Evolutionary conservation across 2,113 vertebrate genomes (phyloP).

Genomic region (Myiopsitta monachus): DNA sequence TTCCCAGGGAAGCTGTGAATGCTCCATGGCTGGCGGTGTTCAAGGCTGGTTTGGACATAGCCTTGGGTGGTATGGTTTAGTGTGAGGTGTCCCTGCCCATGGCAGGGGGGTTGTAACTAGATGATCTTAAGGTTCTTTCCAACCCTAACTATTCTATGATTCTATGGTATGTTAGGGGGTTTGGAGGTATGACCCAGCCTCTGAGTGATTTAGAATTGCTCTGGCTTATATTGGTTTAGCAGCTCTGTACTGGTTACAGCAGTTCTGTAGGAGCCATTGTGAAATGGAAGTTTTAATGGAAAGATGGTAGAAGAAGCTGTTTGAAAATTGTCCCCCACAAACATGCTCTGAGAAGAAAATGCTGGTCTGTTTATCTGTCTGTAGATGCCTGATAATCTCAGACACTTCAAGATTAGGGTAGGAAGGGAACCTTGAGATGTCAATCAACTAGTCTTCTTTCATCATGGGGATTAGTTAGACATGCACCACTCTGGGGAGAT

Average conservation of each 20-base stretch:
- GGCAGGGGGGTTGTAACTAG: too few relatives aligned
- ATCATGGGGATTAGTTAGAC: background rate
- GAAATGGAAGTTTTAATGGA: background rate
- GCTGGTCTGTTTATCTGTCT: background rate
- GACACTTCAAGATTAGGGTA: background rate
- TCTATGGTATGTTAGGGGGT: background rate
- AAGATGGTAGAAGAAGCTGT: background rate
- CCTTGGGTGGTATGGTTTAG: too few relatives aligned
- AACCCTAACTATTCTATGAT: too few relatives aligned
- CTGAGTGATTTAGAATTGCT: background rate
- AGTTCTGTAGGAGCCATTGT: background rate
- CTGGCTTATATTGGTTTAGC: background rate
- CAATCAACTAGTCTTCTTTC: background rate
- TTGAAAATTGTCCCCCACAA: background rate
- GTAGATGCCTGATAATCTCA: background rate
- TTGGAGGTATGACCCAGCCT: background rate
- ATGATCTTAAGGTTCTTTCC: too few relatives aligned
- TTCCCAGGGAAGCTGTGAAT: too few relatives aligned
- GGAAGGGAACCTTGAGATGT: constrained; percentile 37
- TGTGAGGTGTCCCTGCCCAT: too few relatives aligned
- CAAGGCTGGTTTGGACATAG: too few relatives aligned
- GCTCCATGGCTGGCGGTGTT: too few relatives aligned
- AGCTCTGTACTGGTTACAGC: background rate
- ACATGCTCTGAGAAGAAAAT: background rate
- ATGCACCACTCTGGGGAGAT: background rate